Evolutionary conservation across 2,888 invertebrate genomes (phyloP).

Genomic region (Xestobium rufovillosum): DNA sequence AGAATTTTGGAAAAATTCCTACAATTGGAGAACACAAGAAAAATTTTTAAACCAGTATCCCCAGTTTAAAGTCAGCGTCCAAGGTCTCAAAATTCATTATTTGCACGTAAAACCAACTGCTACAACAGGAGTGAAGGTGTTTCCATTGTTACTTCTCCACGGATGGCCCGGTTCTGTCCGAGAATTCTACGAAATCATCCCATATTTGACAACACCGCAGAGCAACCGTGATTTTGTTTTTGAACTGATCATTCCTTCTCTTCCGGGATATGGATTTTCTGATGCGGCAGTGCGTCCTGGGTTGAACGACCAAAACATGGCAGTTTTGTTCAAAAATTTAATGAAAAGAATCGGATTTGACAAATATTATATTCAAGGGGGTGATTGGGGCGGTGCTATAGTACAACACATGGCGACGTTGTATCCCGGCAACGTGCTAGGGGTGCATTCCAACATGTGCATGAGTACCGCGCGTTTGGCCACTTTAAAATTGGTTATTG

Average conservation of each 20-base stretch:
- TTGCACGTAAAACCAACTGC: slow-evolving; percentile 48
- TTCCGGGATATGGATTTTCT: slow-evolving; percentile 49
- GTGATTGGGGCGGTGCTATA: slow-evolving; percentile 73
- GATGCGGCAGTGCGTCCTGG: slow-evolving; percentile 56
- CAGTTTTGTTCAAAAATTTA: slow-evolving; percentile 55
- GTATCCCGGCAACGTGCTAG: slow-evolving; percentile 53
- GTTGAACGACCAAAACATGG: slow-evolving; percentile 50
- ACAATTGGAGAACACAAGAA: slow-evolving; percentile 60
- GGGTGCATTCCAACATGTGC: slow-evolving; percentile 58
- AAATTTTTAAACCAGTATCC: slow-evolving; percentile 55
- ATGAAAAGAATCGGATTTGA: slow-evolving; percentile 63
- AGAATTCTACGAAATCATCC: slow-evolving; percentile 74
- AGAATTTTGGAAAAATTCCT: slow-evolving; percentile 68
- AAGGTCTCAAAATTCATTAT: slow-evolving; percentile 58
- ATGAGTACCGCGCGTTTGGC: slow-evolving; percentile 30
- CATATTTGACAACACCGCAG: slow-evolving; percentile 50
- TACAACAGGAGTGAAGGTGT: slow-evolving; percentile 35
- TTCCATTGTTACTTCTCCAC: slow-evolving; percentile 67
- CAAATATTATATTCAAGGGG: slow-evolving; percentile 65
- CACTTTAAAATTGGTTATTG: slow-evolving; percentile 42
- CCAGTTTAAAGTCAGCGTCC: slow-evolving; percentile 64
- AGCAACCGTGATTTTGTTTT: slow-evolving; percentile 53
- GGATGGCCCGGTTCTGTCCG: slow-evolving; percentile 86
- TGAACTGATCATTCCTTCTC: slow-evolving; percentile 53
- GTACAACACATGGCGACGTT: slow-evolving; percentile 53